Evolutionary conservation across 2,797 vertebrate species (phyloP).

Genomic region (Corythornis leucogaster): DNA sequence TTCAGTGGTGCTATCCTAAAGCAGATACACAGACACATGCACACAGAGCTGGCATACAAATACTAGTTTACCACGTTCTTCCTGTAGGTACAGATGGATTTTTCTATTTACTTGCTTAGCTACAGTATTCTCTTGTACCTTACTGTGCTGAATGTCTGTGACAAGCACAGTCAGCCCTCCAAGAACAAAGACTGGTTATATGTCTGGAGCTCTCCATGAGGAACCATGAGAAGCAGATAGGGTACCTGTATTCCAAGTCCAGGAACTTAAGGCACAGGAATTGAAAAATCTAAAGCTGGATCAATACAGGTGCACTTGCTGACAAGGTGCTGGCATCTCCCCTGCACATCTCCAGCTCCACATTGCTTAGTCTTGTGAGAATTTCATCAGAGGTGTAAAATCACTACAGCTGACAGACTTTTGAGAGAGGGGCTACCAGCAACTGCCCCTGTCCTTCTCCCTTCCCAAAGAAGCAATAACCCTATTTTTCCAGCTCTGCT

Average conservation of each 20-base stretch:
- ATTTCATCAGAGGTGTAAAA: neutral
- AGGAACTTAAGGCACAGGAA: neutral
- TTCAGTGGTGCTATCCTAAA: neutral
- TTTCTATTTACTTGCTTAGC: neutral
- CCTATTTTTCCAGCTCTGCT: neutral
- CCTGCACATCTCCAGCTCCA: neutral
- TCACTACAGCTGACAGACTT: neutral
- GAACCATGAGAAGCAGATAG: neutral
- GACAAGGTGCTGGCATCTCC: neutral
- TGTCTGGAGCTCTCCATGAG: neutral
- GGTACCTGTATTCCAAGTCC: neutral
- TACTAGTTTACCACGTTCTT: neutral
- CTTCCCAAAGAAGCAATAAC: neutral
- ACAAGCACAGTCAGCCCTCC: neutral
- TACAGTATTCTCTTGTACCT: neutral
- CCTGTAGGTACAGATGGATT: neutral
- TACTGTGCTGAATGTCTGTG: neutral
- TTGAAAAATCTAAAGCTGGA: neutral
- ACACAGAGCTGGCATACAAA: neutral
- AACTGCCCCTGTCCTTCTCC: neutral
- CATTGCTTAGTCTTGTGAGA: neutral
- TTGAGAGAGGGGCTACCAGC: neutral
- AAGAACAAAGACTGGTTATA: accelerated
- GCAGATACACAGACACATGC: neutral
- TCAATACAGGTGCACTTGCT: neutral